Percentiles rank a stretch among this genome's conserved stretches.
Evolutionary conservation across 2,888 invertebrate species (phyloP).

Genomic region (Aradus depressus): DNA sequence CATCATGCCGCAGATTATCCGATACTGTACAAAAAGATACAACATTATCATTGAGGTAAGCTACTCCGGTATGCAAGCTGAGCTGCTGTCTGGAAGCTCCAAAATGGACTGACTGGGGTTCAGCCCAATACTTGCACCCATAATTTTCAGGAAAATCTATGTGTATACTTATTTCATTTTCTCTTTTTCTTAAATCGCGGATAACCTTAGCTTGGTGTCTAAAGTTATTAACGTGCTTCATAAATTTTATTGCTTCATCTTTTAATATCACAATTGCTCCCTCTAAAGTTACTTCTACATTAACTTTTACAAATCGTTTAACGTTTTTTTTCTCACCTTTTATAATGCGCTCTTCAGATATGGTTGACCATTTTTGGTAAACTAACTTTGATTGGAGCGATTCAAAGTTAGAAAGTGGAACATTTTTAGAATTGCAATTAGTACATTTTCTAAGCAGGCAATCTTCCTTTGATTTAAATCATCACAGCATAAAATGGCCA

Average conservation of each 20-base stretch:
- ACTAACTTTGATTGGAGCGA: too few relatives aligned
- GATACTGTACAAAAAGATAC: conserved; percentile 28
- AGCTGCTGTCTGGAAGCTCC: conserved; percentile 7
- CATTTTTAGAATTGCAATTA: too few relatives aligned
- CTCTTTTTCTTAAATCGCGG: background rate
- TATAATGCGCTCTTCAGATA: background rate
- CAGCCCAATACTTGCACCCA: background rate
- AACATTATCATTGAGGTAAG: too few relatives aligned
- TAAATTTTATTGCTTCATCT: too few relatives aligned
- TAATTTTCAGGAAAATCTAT: conserved; percentile 9
- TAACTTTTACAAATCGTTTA: conserved; percentile 5
- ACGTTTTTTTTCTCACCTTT: conserved; percentile 5
- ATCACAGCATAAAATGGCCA: conserved; percentile 2
- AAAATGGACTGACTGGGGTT: conserved; percentile 4
- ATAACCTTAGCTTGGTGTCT: background rate
- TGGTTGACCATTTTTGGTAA: background rate
- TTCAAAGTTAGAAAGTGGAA: too few relatives aligned
- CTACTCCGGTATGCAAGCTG: background rate
- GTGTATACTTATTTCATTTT: background rate
- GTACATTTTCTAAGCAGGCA: background rate
- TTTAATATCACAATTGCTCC: background rate
- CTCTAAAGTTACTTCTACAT: conserved; percentile 2
- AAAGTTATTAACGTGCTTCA: too few relatives aligned
- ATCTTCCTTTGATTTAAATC: background rate
- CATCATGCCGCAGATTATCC: conserved; percentile 31